Conservation (phyloP, 2,113 vertebrate species). For the Hiodon alosoides region DNA sequence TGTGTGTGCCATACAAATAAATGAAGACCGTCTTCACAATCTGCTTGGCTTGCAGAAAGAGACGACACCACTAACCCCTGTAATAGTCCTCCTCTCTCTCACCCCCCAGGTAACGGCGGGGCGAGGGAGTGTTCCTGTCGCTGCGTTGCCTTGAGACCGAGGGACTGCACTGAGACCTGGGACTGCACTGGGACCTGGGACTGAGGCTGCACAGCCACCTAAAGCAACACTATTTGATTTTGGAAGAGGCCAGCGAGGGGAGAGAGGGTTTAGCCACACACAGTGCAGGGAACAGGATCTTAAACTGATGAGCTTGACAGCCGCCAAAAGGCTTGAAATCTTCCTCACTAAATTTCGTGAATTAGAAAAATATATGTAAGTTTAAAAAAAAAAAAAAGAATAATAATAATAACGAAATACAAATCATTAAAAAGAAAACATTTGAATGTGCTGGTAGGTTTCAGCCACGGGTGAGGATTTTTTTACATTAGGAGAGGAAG, state of each 20-base stretch:
- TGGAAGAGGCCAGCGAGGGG: constrained; percentile 73
- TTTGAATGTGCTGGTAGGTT: constrained; percentile 73
- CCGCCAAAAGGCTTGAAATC: constrained; percentile 74
- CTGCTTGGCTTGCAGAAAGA: too few relatives aligned
- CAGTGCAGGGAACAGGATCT: too few relatives aligned
- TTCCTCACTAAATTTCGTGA: constrained; percentile 57
- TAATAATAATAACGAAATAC: too few relatives aligned
- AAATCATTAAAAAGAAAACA: constrained; percentile 9
- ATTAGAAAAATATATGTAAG: constrained; percentile 64
- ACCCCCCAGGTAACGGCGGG: constrained; percentile 75
- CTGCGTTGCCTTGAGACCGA: constrained; percentile 90
- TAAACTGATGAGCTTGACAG: constrained; percentile 60
- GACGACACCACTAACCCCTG: too few relatives aligned
- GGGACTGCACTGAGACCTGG: constrained; percentile 77
- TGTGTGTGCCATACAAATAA: too few relatives aligned
- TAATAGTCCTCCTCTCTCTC: constrained; percentile 26
- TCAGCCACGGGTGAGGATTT: constrained; percentile 40
- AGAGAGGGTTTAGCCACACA: constrained; percentile 69
- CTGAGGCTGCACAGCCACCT: constrained; percentile 89
- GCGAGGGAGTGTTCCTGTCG: constrained; percentile 73
- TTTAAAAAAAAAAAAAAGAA: constrained; percentile 52
- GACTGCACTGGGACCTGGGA: constrained; percentile 65
- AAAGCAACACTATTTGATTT: constrained; percentile 79
- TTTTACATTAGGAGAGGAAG: constrained; percentile 67
- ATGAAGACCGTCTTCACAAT: too few relatives aligned